Base-by-base conservation (phyloP, 2,888 invertebrate genomes). In the Ornithoptera priamus region DNA sequence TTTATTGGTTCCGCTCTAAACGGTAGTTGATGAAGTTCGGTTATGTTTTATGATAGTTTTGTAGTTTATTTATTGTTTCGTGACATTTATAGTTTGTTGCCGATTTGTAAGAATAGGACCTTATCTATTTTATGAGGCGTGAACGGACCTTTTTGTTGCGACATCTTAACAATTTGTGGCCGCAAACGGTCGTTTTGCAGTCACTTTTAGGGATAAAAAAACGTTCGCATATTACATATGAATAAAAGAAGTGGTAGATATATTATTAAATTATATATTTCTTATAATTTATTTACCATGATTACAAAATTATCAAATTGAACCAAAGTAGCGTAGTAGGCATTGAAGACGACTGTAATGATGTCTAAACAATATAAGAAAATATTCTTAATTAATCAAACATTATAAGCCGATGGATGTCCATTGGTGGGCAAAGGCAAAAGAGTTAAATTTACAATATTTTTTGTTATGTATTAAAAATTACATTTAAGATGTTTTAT, bases 51-150 rank as follows among this genome's bases (percentile, higher is more conserved):
- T 72, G 76, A 76, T 68, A 63, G 65, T 77, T 77, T 77, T 72
- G 73, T 75, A 67, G 60, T 72, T 75, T 78, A 76, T 79, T 85
- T 84, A 82, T 81, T 75, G 70, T 75, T 74, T 64, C 72, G 75
- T 81, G 84, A 85, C 85, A 83, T 85, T 85, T 83, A 85, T 85
- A 71, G 80, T 83, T 80, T 84, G 84, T 84, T 83, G 77, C 71
- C 74, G 73, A 75, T 79, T 77, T 75, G 68, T 74, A 71, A 72
- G 63, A 72, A 71, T 72, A 57, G 60, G 46, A 59, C 61, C 72
- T 77, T 73, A 73, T 77, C 73, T 73, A 71, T 76, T 81, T 76
- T 74, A 85, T 80, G 79, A 83, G 81, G 80, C 85, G 85, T 85
- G 84, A 85, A 83, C 72, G 18, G n/a, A 74, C 57, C 67, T 77